A percentile compares a stretch with the other conserved stretches of the same genome.
Conservation (phyloP, 2,888 invertebrate species). For the Leptogaster cylindrica region DNA sequence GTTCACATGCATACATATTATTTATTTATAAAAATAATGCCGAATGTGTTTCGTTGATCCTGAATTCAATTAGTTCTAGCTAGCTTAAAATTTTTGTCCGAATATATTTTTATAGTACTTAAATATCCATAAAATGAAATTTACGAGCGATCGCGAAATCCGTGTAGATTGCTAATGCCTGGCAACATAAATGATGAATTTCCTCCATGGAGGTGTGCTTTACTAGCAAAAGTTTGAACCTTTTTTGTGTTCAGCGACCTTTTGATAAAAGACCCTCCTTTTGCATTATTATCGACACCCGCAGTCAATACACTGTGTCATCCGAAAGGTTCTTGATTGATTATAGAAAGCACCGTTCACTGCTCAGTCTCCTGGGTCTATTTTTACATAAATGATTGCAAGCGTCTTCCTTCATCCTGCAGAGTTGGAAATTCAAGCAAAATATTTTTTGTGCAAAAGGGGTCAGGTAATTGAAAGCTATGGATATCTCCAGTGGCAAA, state of each 20-base stretch:
- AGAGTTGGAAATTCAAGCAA: not conserved
- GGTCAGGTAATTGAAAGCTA: conserved; percentile 20
- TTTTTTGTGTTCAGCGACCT: conserved; percentile 38
- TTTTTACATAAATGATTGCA: conserved; percentile 36
- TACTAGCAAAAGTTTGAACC: conserved; percentile 24
- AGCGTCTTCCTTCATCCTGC: conserved; percentile 3
- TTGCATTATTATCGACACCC: conserved; percentile 16
- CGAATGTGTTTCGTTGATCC: no score
- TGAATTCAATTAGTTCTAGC: no score
- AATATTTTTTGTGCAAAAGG: conserved; percentile 10
- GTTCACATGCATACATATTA: no score
- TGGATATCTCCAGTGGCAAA: conserved; percentile 2
- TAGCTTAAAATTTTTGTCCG: no score
- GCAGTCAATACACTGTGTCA: conserved; percentile 11
- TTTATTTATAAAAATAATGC: no score
- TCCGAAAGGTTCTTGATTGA: conserved; percentile 27
- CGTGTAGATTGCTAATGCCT: not conserved
- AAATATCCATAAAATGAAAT: no score
- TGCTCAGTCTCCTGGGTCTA: conserved; percentile 6
- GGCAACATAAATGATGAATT: conserved; percentile 13
- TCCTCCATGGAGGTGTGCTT: conserved; percentile 24
- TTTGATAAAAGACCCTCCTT: conserved; percentile 33
- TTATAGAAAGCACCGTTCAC: conserved; percentile 6
- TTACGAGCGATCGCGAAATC: no score
- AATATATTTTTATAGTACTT: no score